Evolutionary conservation across 1,140 invertebrate genomes (phyloP).

Genomic region (Galendromus occidentalis): DNA sequence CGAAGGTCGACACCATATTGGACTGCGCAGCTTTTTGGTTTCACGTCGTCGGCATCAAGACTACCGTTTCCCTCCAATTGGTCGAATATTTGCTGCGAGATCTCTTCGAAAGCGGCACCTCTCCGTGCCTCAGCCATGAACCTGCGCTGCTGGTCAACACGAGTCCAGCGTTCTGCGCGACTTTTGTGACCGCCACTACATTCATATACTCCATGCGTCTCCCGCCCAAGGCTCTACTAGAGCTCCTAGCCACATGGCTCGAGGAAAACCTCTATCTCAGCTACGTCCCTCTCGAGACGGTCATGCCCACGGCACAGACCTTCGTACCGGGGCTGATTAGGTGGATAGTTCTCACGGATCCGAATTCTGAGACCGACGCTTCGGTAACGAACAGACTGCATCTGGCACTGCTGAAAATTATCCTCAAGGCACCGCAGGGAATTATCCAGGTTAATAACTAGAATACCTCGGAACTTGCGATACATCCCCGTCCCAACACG

Average conservation of each 20-base stretch:
- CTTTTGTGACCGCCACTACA: background rate
- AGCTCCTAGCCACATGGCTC: background rate
- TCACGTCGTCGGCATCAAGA: background rate
- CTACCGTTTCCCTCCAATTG: background rate
- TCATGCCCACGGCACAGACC: background rate
- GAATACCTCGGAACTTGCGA: too few relatives aligned
- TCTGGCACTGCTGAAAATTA: background rate
- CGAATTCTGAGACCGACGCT: background rate
- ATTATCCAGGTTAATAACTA: background rate
- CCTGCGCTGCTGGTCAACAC: background rate
- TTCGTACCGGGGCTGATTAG: background rate
- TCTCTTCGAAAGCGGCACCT: background rate
- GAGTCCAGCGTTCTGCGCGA: background rate
- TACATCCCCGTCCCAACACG: background rate
- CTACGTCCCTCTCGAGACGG: background rate
- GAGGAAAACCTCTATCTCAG: background rate
- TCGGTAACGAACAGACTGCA: background rate
- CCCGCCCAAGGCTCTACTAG: background rate
- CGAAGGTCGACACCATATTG: background rate
- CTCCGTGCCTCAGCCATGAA: background rate
- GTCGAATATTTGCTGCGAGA: background rate
- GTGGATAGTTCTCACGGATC: background rate
- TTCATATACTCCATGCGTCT: background rate
- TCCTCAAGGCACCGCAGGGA: background rate
- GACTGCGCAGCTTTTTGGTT: conserved; percentile 6